Base-by-base conservation (phyloP, 2,113 vertebrate genomes). In the Eonycteris spelaea region DNA sequence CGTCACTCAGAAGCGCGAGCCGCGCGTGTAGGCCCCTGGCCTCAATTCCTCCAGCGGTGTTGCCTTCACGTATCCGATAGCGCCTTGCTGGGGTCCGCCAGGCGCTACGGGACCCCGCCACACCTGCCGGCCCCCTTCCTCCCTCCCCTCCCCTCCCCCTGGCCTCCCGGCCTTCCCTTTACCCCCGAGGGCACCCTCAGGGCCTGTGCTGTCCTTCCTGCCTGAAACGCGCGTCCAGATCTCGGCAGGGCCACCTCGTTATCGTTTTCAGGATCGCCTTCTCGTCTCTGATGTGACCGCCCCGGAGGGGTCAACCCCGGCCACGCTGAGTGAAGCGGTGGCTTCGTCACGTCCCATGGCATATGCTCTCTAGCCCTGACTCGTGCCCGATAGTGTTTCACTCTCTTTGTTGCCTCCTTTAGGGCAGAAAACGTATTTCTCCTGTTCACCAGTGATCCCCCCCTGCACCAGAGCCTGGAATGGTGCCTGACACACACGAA, bases 51-150 rank as follows among this genome's bases (percentile, higher is more conserved):
- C 13, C 38, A 18, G 38, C 16, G 67, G 11, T 35, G 63, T 77
- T 96, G 92, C 38, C 21, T 57, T 48, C 67, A 73, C 16, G 14
- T 30, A 4, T 6, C 21, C 3, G 43, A 33, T 59, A n/a, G 43
- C 7, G 1, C 35, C 53, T 38, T 51, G 28, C n/a, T 28, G 8
- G 6, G n/a, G 26, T 55, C 55, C 1, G 1, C 59, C 19, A 30
- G 61, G 21, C 7, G 1, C 35, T 21, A 33, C 67, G n/a, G 0
- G 2, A 2, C 53, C 26, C 51, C 21, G 6, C n/a, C 30, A 4
- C 18, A 30, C 51, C n/a, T 6, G 0, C 24, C 18, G 16, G 65
- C 21, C 71, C 45, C 40, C 9, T 82, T 35, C 7, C 33, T 83
- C 3, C 7, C 33, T 83, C 3, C 3, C 28, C 53, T 57, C n/a